A percentile compares a stretch with the other conserved stretches of the same genome.
Evolutionary conservation across 2,888 invertebrate species (phyloP).

Genomic region (Sclerodermus sp.): DNA sequence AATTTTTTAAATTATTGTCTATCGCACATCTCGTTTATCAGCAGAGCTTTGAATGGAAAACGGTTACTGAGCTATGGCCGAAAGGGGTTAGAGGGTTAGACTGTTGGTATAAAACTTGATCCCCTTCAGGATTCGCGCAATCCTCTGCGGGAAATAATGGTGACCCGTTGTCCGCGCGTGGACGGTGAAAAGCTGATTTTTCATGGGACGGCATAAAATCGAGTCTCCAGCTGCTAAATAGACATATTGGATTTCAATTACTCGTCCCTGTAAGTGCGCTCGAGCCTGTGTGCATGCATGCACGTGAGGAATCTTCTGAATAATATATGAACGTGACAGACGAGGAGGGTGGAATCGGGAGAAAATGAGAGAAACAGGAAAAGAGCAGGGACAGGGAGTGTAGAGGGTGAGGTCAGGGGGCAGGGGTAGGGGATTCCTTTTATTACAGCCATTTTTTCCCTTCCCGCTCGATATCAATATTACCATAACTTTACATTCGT

Average conservation of each 20-base stretch:
- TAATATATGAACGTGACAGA: constrained; percentile 14
- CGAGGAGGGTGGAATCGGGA: constrained; percentile 1
- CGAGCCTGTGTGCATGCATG: not conserved
- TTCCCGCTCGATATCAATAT: constrained; percentile 29
- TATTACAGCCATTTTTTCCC: constrained; percentile 23
- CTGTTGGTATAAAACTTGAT: no score
- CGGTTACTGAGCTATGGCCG: no score
- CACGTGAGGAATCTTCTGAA: constrained; percentile 22
- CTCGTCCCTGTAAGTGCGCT: constrained; percentile 10
- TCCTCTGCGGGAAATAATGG: no score
- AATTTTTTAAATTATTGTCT: no score
- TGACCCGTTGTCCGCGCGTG: no score
- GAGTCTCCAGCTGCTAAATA: constrained; percentile 7
- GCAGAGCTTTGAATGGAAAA: no score
- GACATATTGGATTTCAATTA: constrained; percentile 36
- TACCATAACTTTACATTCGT: constrained; percentile 37
- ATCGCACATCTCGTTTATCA: no score
- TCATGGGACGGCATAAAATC: no score
- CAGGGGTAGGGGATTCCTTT: constrained; percentile 14
- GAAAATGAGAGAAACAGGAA: not conserved
- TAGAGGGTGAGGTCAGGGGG: no score
- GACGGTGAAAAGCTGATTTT: no score
- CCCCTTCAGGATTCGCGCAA: no score
- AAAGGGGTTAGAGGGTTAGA: no score
- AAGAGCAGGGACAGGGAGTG: not conserved